Evolutionary conservation across 2,888 invertebrate genomes (phyloP), one percentile per base, ranked within the genome.

Genomic region (Eledona agricola): DNA sequence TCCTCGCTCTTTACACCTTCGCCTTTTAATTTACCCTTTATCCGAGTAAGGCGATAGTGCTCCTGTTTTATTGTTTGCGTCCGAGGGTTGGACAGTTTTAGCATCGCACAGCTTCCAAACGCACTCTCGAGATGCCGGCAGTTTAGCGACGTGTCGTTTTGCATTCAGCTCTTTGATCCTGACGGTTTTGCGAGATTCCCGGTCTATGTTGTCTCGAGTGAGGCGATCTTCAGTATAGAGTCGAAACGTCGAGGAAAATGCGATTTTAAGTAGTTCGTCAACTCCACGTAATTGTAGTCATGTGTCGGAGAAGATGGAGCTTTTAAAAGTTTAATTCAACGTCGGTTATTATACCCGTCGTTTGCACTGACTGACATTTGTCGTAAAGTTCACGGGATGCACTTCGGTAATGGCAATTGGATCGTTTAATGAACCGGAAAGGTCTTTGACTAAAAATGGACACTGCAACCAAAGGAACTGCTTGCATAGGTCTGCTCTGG

Each of bases 11-110:
- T 10, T 12, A 15, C n/a, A n/a, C 37, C 42, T 9, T 6, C 32
- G 45, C 35, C 50, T 50, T 50, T 50, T 50, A 50, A 50, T 50
- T 50, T 16, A 38, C 17, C 40, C 50, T 50, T 20, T 15, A 13
- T 10, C 20, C 12, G 7, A 29, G 42, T 29, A 46, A 46, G 25
- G 13, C 19, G 46, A 46, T 46, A 25, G 5, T 29, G 46, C 26
- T 34, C 19, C 34, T 17, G 34, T 46, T 46, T 46, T 46, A 35
- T 46, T 34, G 34, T 35, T 7, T 15, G 26, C 26, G 25, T 25
- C 26, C 35, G 35, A 38, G 25, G 25, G 11, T 22, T 11, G 20
- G 35, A 38, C 38, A 23, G 38, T n/a, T 26, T 38, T 16, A 38
- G 17, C 16, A 16, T 38, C 25, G 3, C 12, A 40, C 28, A 28